Conservation (phyloP, 2,888 invertebrate species). For the Tuta absoluta region DNA sequence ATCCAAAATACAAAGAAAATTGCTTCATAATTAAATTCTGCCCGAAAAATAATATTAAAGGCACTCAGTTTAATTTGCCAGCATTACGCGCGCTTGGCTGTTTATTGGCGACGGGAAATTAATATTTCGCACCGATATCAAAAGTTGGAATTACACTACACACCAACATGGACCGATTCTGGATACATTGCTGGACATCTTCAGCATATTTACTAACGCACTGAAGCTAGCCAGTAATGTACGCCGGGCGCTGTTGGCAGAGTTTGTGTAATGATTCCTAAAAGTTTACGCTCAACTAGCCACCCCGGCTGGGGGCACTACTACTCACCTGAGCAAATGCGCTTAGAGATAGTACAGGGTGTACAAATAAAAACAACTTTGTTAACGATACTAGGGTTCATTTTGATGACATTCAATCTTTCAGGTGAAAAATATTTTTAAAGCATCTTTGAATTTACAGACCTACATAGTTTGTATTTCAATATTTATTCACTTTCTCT, state of each 20-base stretch:
- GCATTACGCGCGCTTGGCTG: constrained; percentile 72
- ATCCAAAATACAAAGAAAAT: constrained; percentile 52
- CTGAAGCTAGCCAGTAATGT: too few species aligned
- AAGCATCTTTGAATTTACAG: too few species aligned
- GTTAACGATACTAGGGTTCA: not conserved
- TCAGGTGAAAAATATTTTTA: too few species aligned
- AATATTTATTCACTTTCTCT: too few species aligned
- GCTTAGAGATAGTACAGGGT: constrained; percentile 52
- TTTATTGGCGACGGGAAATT: constrained; percentile 78
- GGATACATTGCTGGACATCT: too few species aligned
- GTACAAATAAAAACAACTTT: not conserved
- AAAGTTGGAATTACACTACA: constrained; percentile 40
- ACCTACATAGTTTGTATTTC: too few species aligned
- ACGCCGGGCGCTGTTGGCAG: too few species aligned
- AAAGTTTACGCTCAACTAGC: constrained; percentile 76
- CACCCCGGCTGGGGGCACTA: constrained; percentile 60
- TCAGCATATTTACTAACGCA: too few species aligned
- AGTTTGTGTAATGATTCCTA: too few species aligned
- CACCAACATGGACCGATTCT: too few species aligned
- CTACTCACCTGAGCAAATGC: constrained; percentile 72
- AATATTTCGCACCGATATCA: constrained; percentile 80
- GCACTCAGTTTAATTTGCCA: constrained; percentile 77
- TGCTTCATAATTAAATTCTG: constrained; percentile 69
- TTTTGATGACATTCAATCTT: not conserved
- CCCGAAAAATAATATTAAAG: constrained; percentile 71